Conservation (phyloP, 1,140 invertebrate genomes). For the Drosophila jambulina region DNA sequence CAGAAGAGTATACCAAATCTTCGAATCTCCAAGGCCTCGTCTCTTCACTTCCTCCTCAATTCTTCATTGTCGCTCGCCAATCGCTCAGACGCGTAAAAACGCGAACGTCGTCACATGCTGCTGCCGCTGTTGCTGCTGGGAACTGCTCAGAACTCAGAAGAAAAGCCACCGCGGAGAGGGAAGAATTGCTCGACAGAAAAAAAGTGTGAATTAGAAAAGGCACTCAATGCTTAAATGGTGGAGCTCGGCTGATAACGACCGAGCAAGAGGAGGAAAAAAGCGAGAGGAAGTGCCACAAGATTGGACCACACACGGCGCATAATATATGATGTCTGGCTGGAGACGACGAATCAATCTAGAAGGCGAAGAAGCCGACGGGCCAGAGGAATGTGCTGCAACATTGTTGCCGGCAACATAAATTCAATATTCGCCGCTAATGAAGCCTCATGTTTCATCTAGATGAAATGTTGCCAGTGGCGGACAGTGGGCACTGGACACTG, state of each 20-base stretch:
- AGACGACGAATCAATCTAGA: slow-evolving; percentile 59
- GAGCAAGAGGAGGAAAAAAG: slow-evolving; percentile 23
- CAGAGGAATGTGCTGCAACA: slow-evolving; percentile 59
- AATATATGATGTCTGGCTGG: slow-evolving; percentile 3
- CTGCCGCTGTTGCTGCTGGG: slow-evolving; percentile 14
- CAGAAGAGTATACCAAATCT: slow-evolving; percentile 8
- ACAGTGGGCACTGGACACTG: background rate
- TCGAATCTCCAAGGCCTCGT: background rate
- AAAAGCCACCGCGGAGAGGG: slow-evolving; percentile 10
- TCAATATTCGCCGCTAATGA: slow-evolving; percentile 47
- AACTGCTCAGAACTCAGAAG: slow-evolving; percentile 8
- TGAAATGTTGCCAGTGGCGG: slow-evolving; percentile 46
- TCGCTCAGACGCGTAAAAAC: slow-evolving; percentile 49
- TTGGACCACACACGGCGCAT: slow-evolving; percentile 50
- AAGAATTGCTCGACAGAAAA: slow-evolving; percentile 46
- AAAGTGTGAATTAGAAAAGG: slow-evolving; percentile 83
- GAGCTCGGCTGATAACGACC: slow-evolving; percentile 53
- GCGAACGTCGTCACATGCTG: slow-evolving; percentile 55
- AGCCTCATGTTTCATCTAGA: slow-evolving; percentile 44
- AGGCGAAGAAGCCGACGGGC: background rate
- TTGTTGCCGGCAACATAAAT: slow-evolving; percentile 64
- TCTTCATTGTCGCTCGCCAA: slow-evolving; percentile 35
- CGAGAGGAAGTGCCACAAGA: slow-evolving; percentile 23
- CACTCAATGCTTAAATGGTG: slow-evolving; percentile 79
- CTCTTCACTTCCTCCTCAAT: slow-evolving; percentile 20